Conservation (phyloP, 2,113 vertebrate species). For the Hymenochirus boettgeri region DNA sequence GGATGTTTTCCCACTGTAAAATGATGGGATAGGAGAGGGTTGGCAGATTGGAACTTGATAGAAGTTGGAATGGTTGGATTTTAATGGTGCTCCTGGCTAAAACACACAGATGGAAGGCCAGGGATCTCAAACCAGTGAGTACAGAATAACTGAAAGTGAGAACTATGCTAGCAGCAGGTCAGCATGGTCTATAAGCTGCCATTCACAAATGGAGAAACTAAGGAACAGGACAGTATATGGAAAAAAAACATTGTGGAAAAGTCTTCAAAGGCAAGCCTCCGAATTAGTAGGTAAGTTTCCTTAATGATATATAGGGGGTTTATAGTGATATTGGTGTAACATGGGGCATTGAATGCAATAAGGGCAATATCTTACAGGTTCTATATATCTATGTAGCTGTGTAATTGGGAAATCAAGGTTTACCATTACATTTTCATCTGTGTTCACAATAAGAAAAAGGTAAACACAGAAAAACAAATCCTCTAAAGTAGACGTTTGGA, state of each 20-base stretch:
- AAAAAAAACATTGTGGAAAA: constrained; percentile 13
- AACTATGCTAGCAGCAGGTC: not conserved
- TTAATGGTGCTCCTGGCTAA: not conserved
- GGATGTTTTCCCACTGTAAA: constrained; percentile 12
- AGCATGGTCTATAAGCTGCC: constrained; percentile 5
- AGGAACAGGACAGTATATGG: not conserved
- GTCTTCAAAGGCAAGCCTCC: constrained; percentile 6
- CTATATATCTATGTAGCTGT: too few relatives aligned
- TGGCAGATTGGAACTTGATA: not conserved
- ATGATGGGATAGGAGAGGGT: not conserved
- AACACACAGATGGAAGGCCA: constrained; percentile 13
- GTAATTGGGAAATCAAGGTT: too few relatives aligned
- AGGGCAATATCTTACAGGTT: too few relatives aligned
- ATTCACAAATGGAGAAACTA: constrained; percentile 2
- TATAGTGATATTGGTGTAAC: too few relatives aligned
- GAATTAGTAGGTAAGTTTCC: constrained; percentile 21
- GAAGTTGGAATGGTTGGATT: constrained; percentile 10
- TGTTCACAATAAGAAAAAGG: too few relatives aligned
- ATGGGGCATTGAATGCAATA: too few relatives aligned
- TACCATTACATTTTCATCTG: too few relatives aligned
- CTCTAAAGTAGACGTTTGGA: too few relatives aligned
- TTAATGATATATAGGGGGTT: not conserved
- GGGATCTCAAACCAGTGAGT: constrained; percentile 1
- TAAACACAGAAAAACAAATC: too few relatives aligned
- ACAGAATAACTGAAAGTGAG: not conserved